Evolutionary conservation across 2,888 invertebrate species (phyloP), one percentile per base, ranked within the genome.

Genomic region (Tetragonula carbonaria): DNA sequence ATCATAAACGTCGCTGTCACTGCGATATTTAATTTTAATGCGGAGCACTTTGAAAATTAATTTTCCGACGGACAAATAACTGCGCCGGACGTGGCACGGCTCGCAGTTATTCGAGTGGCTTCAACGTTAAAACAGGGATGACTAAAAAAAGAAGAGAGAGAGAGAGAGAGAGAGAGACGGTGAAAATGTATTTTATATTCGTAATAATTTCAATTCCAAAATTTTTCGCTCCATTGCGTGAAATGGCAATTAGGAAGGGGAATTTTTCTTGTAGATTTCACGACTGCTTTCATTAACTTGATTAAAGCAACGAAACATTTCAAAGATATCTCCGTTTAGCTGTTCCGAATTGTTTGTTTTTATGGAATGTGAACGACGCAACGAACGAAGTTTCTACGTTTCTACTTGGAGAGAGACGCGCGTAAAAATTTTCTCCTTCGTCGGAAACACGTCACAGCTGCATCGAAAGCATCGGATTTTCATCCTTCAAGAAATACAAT

Each of bases 31-130:
- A 62, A 28, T 53, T 59, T 59, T 59, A 50, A 16, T 13, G 18
- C 13, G 1, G 3, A 13, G 16, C 23, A 68, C 62, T 80, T 70
- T 65, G 28, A n/a, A 75, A 65, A 75, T 80, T 65, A 65, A 75
- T 74, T 65, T 51, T 14, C 28, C n/a, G 2, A 1, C 16, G 45
- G 8, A 16, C 53, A 51, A 74, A 68, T 38, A 53, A 23, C n/a
- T 38, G 5, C 13, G 23, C 6, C 23, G 21, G 3, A 14, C 38
- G 51, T 18, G 21, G 18, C 5, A 23, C 23, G 23, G 23, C 62
- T 53, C 23, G 23, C 16, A 62, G 59, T 74, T 51, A 51, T 59
- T 38, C 33, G 62, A 77, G 14, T 55, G n/a, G 51, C 28, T 18
- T 4, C 18, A 18, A 33, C 4, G 11, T 33, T 45, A 11, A 63